A percentile compares a stretch with the other conserved stretches of the same genome.
phyloP scores from a whole-genome alignment of 2,113 vertebrate genomes.

The Megalops atlanticus region DNA sequence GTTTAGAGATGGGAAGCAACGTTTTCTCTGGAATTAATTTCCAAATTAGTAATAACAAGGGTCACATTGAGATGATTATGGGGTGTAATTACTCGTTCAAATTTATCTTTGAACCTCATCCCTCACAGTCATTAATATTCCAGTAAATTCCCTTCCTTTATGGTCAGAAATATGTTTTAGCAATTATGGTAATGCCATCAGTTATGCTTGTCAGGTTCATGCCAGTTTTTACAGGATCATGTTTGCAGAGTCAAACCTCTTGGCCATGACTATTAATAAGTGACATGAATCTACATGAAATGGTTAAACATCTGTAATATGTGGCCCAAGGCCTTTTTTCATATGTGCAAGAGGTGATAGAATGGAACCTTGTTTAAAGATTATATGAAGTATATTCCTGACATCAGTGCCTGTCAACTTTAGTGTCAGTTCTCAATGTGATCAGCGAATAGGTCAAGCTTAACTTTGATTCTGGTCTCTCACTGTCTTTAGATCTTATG shows the following conservation, averaged over 20 bases:
- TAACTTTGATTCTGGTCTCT: too few species aligned
- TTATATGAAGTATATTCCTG: background rate
- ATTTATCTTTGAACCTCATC: conserved; percentile 2
- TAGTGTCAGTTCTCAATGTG: conserved; percentile 14
- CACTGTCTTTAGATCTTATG: conserved; percentile 7
- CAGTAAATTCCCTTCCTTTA: conserved; percentile 36
- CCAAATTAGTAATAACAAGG: conserved; percentile 16
- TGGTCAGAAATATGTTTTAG: conserved; percentile 41
- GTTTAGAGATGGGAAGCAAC: conserved; percentile 10
- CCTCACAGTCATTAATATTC: conserved; percentile 3
- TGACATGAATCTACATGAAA: background rate
- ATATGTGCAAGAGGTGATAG: too few species aligned
- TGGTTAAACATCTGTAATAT: background rate
- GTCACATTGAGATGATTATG: conserved; percentile 11
- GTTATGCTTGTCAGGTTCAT: conserved; percentile 36
- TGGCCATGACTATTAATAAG: background rate
- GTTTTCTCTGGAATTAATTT: conserved; percentile 10
- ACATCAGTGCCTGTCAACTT: background rate
- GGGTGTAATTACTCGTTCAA: background rate
- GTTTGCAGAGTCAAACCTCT: background rate
- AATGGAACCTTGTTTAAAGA: background rate
- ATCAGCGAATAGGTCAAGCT: background rate
- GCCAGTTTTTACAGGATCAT: conserved; percentile 47
- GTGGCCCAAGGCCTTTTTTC: background rate
- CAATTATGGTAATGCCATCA: conserved; percentile 51